Percentiles rank a stretch among this genome's conserved stretches.
These are phyloP conservation scores for Clunio marinus DNA, from an alignment of 2,888 invertebrate species.

Conservation along the genomic window DNA sequence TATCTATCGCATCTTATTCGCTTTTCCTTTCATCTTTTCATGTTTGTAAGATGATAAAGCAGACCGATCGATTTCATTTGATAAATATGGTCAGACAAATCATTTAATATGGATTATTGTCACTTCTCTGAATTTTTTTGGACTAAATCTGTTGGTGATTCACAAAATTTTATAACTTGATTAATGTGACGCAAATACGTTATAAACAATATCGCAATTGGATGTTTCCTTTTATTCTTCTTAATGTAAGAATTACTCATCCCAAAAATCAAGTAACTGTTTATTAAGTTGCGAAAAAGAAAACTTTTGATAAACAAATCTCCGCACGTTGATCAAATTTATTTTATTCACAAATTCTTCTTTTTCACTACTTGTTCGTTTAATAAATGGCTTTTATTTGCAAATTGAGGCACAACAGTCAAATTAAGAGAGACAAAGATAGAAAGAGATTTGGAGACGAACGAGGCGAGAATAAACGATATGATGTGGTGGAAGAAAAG, in stretches of 20 bases:
- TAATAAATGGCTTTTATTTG: constrained; percentile 19
- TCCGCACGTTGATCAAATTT: constrained; percentile 26
- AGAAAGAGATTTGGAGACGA: background rate
- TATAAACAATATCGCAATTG: background rate
- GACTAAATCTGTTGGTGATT: too few relatives aligned
- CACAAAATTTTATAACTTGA: too few relatives aligned
- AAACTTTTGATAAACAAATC: constrained; percentile 28
- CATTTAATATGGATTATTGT: too few relatives aligned
- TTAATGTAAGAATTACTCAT: background rate
- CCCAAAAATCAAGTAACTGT: too few relatives aligned
- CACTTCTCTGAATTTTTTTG: too few relatives aligned
- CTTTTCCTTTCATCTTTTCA: too few relatives aligned
- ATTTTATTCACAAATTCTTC: background rate
- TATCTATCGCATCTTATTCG: too few relatives aligned
- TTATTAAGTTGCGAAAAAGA: too few relatives aligned
- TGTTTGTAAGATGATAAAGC: too few relatives aligned
- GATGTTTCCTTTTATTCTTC: background rate
- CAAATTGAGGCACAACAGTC: constrained; percentile 14
- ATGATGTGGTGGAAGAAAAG: constrained; percentile 22
- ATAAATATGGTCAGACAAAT: too few relatives aligned
- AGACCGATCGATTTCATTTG: too few relatives aligned
- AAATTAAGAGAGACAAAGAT: constrained; percentile 20
- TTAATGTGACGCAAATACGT: too few relatives aligned
- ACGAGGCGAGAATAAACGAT: background rate
- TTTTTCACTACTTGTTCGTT: background rate